phyloP scores from a whole-genome alignment of 2,113 vertebrate species.

The Galbula dea region DNA sequence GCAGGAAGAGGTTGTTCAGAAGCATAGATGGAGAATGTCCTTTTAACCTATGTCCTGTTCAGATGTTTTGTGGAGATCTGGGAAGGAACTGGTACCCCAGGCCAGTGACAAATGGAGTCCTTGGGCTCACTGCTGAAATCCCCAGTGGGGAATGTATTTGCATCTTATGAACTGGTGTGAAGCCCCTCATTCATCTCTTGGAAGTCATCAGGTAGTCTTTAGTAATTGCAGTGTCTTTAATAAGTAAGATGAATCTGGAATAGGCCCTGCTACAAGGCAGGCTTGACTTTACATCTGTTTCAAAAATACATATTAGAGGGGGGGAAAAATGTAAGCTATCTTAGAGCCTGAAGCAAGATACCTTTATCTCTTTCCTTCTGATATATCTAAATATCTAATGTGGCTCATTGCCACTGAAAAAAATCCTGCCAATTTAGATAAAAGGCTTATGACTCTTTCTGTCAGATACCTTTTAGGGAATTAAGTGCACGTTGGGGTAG shows the following conservation, averaged over 20 bases:
- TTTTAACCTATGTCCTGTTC: background rate
- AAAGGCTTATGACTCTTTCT: background rate
- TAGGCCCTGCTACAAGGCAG: background rate
- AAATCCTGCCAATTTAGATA: background rate
- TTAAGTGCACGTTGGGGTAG: background rate
- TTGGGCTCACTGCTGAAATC: background rate
- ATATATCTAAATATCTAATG: background rate
- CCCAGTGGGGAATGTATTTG: background rate
- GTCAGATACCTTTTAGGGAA: background rate
- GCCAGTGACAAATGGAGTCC: background rate
- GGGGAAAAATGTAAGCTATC: background rate
- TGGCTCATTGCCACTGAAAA: background rate
- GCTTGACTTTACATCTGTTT: background rate
- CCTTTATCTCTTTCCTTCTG: slow-evolving; percentile 6
- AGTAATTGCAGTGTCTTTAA: background rate
- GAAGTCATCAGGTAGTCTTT: background rate
- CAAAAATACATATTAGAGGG: background rate
- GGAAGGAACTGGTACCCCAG: background rate
- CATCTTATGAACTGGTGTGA: background rate
- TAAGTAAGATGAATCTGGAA: background rate
- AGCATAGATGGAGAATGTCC: background rate
- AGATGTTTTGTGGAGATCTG: background rate
- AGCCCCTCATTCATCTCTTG: background rate
- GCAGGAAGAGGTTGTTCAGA: background rate
- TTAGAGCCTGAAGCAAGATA: background rate